These are phyloP conservation scores for Drosophila setifemur DNA, from an alignment of 1,140 invertebrate species.

Conservation along the genomic window DNA sequence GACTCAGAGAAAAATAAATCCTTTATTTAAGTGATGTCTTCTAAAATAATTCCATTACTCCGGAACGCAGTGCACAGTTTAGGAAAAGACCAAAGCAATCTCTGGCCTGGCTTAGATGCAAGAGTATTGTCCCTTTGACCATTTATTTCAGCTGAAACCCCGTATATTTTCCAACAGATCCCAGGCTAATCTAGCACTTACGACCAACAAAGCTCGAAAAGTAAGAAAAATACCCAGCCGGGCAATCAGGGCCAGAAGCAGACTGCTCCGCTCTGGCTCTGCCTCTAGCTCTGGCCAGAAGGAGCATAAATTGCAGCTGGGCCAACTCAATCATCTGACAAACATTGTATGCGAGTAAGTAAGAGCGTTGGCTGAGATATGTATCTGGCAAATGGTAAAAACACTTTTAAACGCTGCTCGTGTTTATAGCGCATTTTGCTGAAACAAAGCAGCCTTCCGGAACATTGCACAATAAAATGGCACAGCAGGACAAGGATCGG, in stretches of 20 bases:
- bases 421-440: constrained; percentile 75
- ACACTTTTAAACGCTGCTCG: constrained; percentile 46
- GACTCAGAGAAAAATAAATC: too few relatives aligned
- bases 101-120: background rate
- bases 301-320: constrained; percentile 42
- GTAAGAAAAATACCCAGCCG: constrained; percentile 8
- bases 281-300: too few relatives aligned
- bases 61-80: background rate
- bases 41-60: too few relatives aligned
- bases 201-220: constrained; percentile 28
- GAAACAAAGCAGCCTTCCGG: constrained; percentile 76
- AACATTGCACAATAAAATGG: constrained; percentile 75
- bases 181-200: constrained; percentile 30
- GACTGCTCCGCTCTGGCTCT: too few relatives aligned
- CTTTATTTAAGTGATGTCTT: too few relatives aligned
- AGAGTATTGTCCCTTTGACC: background rate
- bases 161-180: background rate
- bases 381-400: constrained; percentile 46
- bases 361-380: constrained; percentile 22
- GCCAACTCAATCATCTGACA: constrained; percentile 60
- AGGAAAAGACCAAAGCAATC: background rate
- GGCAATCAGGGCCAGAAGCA: constrained; percentile 1
- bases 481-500: constrained; percentile 28
- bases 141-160: constrained; percentile 10
- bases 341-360: constrained; percentile 57